These are phyloP conservation scores for Emys orbicularis DNA, from an alignment of 2,797 vertebrate genomes.

Conservation along the genomic window DNA sequence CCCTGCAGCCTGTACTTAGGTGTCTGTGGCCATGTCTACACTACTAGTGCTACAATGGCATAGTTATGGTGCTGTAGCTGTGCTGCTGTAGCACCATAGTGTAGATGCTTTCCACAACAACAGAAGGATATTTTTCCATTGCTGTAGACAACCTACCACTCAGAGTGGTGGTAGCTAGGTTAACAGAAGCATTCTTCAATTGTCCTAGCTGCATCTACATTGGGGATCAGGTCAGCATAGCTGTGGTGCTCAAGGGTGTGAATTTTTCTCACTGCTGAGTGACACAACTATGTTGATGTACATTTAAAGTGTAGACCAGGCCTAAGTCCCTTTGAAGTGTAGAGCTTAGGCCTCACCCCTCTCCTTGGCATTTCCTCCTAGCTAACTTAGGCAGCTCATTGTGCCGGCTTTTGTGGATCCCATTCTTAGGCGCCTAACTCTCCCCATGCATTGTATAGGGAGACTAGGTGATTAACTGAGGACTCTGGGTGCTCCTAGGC, in stretches of 20 bases:
- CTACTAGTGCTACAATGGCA: not conserved
- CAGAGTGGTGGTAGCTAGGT: not conserved
- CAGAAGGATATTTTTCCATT: not conserved
- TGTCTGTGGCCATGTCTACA: not conserved
- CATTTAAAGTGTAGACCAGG: not conserved
- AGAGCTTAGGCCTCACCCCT: not conserved
- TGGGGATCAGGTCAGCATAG: not conserved
- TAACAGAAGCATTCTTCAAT: not conserved
- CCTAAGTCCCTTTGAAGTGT: not conserved
- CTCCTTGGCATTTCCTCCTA: not conserved
- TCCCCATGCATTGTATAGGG: not conserved
- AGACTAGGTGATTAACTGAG: not conserved
- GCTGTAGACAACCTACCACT: not conserved
- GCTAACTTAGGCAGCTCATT: not conserved
- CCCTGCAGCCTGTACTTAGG: not conserved
- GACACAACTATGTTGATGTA: not conserved
- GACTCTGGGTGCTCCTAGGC: no score
- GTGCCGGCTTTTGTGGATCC: not conserved
- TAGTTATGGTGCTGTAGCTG: not conserved
- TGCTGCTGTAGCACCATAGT: not conserved
- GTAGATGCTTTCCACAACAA: not conserved
- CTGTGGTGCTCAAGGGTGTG: not conserved
- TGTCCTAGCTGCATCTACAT: not conserved
- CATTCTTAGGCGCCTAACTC: not conserved
- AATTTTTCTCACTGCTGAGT: not conserved